These are phyloP conservation scores for Equus quagga DNA, from an alignment of 2,113 vertebrate genomes.

Conservation along the genomic window DNA sequence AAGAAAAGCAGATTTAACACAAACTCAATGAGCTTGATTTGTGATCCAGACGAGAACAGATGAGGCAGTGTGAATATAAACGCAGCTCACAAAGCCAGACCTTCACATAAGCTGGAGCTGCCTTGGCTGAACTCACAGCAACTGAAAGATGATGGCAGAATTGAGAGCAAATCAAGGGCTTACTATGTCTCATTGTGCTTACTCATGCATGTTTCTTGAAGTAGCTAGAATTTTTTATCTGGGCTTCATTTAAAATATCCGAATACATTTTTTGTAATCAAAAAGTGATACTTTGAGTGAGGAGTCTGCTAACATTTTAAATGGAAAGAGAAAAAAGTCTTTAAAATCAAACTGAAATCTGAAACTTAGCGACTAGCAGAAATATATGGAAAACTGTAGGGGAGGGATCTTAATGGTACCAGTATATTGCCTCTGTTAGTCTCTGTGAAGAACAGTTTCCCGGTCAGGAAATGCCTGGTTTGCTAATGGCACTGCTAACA, in stretches of 20 bases:
- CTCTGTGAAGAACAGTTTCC: neutral
- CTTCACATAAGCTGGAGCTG: neutral
- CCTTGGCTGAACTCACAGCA: neutral
- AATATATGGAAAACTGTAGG: neutral
- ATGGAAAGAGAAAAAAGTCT: neutral
- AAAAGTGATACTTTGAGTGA: neutral
- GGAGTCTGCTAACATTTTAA: constrained; percentile 24
- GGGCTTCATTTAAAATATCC: constrained; percentile 33
- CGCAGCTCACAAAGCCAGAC: constrained; percentile 3
- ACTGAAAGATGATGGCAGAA: constrained; percentile 61
- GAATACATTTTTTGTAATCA: constrained; percentile 1
- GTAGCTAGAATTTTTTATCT: constrained; percentile 36
- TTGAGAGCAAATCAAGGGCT: neutral
- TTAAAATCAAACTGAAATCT: constrained; percentile 26
- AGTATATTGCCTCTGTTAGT: neutral
- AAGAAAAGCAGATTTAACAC: constrained; percentile 17
- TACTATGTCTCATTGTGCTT: neutral
- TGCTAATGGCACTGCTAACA: neutral
- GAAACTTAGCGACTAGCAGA: neutral
- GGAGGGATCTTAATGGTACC: neutral
- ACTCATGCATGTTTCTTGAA: neutral
- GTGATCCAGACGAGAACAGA: constrained; percentile 20
- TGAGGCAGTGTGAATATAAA: constrained; percentile 15
- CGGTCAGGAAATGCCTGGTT: neutral
- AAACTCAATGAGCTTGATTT: constrained; percentile 3